These are phyloP conservation scores for Catharus minimus DNA, from an alignment of 2,113 vertebrate species.

Conservation along the genomic window DNA sequence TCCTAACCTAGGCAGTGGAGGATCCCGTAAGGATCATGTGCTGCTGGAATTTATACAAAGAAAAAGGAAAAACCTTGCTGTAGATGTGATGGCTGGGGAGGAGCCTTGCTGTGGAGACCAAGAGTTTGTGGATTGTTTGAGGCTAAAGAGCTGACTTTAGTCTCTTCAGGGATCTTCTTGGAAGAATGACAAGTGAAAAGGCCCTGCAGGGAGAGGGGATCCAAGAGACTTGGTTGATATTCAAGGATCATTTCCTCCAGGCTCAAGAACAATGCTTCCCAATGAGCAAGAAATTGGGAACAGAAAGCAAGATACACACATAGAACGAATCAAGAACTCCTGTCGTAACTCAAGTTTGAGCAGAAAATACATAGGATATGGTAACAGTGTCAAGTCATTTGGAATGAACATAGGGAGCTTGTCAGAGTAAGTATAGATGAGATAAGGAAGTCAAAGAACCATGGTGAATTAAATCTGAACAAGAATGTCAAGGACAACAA, in stretches of 20 bases:
- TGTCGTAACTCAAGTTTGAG: not conserved
- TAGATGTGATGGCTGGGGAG: rapidly evolving
- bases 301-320: not conserved
- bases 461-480: not conserved
- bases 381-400: not conserved
- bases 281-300: not conserved
- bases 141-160: not conserved
- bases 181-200: not conserved
- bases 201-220: rapidly evolving
- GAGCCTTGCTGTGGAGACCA: not conserved
- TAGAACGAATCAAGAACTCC: not conserved
- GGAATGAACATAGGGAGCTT: not conserved
- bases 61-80: not conserved
- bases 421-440: not conserved
- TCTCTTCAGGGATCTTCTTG: not conserved
- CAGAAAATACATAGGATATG: not conserved
- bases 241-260: not conserved
- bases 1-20: not conserved
- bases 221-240: not conserved
- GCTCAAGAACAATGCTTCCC: not conserved
- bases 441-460: not conserved
- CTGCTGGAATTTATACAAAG: not conserved
- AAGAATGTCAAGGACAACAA: not conserved
- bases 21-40: not conserved
- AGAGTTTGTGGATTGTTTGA: not conserved